Conservation (phyloP, 2,113 vertebrate species). For the Mus pahari region DNA sequence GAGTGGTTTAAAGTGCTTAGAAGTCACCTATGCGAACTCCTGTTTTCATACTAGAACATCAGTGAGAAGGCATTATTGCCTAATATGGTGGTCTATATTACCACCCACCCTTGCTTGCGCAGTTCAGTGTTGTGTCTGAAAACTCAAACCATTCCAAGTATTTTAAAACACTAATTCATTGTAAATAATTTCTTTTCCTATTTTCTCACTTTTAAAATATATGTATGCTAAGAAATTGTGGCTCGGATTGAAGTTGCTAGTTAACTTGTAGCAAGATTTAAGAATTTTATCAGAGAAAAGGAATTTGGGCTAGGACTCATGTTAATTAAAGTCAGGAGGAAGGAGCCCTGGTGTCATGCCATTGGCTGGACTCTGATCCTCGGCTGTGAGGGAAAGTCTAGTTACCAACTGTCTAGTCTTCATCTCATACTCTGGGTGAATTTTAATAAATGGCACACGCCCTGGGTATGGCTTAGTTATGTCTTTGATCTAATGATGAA, state of each 20-base stretch:
- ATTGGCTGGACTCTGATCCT: slow-evolving; percentile 67
- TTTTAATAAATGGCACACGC: slow-evolving; percentile 66
- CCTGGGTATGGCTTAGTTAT: slow-evolving; percentile 16
- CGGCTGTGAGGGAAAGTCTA: slow-evolving; percentile 68
- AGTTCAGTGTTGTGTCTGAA: background rate
- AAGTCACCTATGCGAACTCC: background rate
- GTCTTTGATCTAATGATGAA: slow-evolving; percentile 59
- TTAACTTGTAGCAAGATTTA: slow-evolving; percentile 71
- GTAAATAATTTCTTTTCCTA: background rate
- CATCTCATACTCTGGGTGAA: slow-evolving; percentile 62
- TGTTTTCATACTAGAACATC: background rate
- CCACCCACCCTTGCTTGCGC: background rate
- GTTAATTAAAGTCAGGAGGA: slow-evolving; percentile 77
- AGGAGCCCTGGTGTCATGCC: slow-evolving; percentile 66
- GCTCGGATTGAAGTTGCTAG: slow-evolving; percentile 73
- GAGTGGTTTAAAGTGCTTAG: background rate
- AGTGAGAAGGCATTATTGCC: too few species aligned
- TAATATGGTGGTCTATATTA: background rate
- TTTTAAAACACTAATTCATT: background rate
- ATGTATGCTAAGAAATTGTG: background rate
- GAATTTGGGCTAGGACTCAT: slow-evolving; percentile 53
- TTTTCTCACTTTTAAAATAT: background rate
- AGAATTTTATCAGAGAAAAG: slow-evolving; percentile 78
- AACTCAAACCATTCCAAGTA: background rate
- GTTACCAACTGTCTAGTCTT: slow-evolving; percentile 63